Evolutionary conservation across 2,797 vertebrate species (phyloP).

Genomic region (Danio kyathit): DNA sequence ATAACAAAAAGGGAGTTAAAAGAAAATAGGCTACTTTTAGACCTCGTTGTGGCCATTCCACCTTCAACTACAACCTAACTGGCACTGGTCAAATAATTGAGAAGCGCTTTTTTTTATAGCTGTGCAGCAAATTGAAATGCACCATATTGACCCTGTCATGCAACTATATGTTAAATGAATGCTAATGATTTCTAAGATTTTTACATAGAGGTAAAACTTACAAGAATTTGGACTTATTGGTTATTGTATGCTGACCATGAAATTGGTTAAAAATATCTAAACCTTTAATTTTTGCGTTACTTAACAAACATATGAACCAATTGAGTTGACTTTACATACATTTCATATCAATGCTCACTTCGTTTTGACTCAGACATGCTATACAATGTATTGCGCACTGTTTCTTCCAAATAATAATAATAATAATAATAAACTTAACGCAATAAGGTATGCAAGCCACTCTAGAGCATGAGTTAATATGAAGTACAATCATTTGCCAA

Average conservation of each 20-base stretch:
- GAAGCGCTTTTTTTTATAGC: background rate
- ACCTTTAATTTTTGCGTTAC: background rate
- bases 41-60: background rate
- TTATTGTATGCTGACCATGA: no score
- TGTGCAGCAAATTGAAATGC: no score
- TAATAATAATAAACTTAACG: no score
- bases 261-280: no score
- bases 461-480: background rate
- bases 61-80: background rate
- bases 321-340: no score
- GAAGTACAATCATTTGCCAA: background rate
- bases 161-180: no score
- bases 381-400: no score
- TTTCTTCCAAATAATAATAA: no score
- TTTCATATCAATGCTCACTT: no score
- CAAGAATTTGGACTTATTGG: background rate
- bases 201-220: background rate
- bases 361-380: no score
- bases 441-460: no score
- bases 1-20: constrained; percentile 82
- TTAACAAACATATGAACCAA: background rate
- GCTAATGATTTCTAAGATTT: background rate
- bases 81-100: background rate
- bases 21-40: constrained; percentile 2
- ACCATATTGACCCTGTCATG: no score